Evolutionary conservation across 2,113 vertebrate genomes (phyloP), one percentile per base, ranked within the genome.

Genomic region (Spea bombifrons): DNA sequence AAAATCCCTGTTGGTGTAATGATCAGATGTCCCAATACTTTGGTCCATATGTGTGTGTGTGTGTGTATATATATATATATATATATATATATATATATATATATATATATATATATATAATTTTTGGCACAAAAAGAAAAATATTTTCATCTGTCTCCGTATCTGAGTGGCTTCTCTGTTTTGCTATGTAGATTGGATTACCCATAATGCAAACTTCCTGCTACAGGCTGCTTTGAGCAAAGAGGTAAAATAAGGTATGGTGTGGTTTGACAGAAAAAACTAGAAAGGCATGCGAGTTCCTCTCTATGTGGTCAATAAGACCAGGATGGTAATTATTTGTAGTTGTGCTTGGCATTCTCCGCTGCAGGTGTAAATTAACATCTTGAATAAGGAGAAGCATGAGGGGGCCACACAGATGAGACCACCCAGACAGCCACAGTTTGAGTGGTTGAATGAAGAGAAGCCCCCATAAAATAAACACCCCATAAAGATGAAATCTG

Each of bases 171-270:
- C 67, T 10, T 17, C 17, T 49, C 44, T 67, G 12, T 67, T 44
- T 10, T 78, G 57, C 67, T 71, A 71, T 64, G 76, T 45, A 16
- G n/a, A 43, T 59, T 68, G 12, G 53, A 77, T 59, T 71, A 43
- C 17, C 48, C 76, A 78, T 71, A 78, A 44, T 78, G 76, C 53
- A 70, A 47, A 49, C 72, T 73, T 80, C 77, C 71, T 45, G 48
- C 61, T 48, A 17, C 52, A 59, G 73, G 63, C 77, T 80, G 63
- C 67, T 67, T 80, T 80, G 66, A 80, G 77, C 77, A 79, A 57
- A 68, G 68, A 78, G 76, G 76, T 71, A 78, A 72, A 72, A 65
- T 72, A 66, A 79, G 77, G 77, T 73, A 80, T 73, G 50, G 47
- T 78, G 69, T 71, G 59, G 68, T 72, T 78, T 57, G 49, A 76